Conservation (phyloP, 2,113 vertebrate genomes). For the Macquaria australasica region DNA sequence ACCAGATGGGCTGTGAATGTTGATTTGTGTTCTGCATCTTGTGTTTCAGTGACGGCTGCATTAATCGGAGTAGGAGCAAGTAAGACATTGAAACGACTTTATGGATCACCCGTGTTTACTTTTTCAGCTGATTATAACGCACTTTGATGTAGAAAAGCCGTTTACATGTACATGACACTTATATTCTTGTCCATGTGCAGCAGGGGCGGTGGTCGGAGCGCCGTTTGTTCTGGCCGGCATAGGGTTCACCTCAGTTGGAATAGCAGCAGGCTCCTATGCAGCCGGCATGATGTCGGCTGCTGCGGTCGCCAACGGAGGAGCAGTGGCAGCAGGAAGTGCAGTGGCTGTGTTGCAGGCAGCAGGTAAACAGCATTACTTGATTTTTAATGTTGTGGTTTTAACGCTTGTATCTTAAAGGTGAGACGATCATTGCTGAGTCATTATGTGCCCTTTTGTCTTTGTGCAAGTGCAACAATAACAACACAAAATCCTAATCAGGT, state of each 20-base stretch:
- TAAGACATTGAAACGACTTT: conserved; percentile 6
- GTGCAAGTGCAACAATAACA: too few species aligned
- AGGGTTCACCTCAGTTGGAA: conserved; percentile 73
- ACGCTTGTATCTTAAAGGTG: neutral
- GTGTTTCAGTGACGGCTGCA: neutral
- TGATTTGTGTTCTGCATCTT: neutral
- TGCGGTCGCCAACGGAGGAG: conserved; percentile 68
- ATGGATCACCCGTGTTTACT: neutral
- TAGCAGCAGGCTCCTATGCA: conserved; percentile 59
- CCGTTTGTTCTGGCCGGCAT: conserved; percentile 35
- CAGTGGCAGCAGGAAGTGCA: conserved; percentile 46
- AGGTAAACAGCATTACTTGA: conserved; percentile 48
- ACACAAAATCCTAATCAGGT: neutral
- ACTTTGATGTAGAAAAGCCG: neutral
- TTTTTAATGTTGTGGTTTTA: neutral
- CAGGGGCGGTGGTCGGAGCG: neutral
- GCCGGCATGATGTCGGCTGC: conserved; percentile 71
- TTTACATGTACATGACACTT: too few species aligned
- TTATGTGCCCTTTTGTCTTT: too few species aligned
- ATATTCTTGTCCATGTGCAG: conserved; percentile 6
- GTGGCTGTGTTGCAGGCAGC: conserved; percentile 66
- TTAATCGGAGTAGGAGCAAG: conserved; percentile 14
- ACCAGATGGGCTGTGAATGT: neutral
- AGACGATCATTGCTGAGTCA: too few species aligned
- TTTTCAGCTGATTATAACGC: neutral